Base-by-base conservation (phyloP, 2,797 vertebrate genomes). In the Phataginus tetradactyla region DNA sequence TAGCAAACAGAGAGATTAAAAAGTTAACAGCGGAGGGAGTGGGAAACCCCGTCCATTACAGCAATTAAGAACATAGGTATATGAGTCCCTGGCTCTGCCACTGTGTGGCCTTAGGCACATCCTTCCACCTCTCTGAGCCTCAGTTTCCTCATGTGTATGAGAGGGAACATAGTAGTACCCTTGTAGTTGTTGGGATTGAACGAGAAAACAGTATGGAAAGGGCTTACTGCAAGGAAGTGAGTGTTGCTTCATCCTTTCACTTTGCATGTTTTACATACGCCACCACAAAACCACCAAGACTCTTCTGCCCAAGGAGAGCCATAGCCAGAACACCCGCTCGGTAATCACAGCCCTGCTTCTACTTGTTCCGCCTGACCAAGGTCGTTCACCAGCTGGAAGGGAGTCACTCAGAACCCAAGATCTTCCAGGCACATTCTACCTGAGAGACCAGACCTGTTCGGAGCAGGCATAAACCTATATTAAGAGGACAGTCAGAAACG, bases 1-100 rank as follows among this genome's bases (percentile, higher is more conserved):
- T 68, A 72, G 69, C 68, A 94, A 93, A 59, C 6, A 79, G 39
- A 77, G n/a, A n/a, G 37, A 83, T 75, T 79, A 57, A 86, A 75
- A n/a, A 68, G 66, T 37, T 87, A 96, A 88, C 29, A 42, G 34
- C 1, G 4, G 20, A 6, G 55, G 9, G 8, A 51, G 25, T 11
- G 25, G 27, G 6, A 53, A 42, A 34, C 7, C 4, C 6, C 20
- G n/a, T 25, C 45, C 37, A 64, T 39, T n/a, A 3, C 1, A 29
- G 15, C 57, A 86, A 34, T 55, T 7, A 90, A 8, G n/a, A 87
- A 45, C 0, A 0, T 25, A 34, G 3, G 29, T 23, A 34, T 23
- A 32, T 7, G 7, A 12, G 34, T 6, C 45, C 32, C 17, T n/a
- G 9, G 45, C 25, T 66, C 80, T 78, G 32, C 10, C 29, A 29